These are phyloP conservation scores for Podiceps cristatus DNA, from an alignment of 2,113 vertebrate species.

Conservation along the genomic window DNA sequence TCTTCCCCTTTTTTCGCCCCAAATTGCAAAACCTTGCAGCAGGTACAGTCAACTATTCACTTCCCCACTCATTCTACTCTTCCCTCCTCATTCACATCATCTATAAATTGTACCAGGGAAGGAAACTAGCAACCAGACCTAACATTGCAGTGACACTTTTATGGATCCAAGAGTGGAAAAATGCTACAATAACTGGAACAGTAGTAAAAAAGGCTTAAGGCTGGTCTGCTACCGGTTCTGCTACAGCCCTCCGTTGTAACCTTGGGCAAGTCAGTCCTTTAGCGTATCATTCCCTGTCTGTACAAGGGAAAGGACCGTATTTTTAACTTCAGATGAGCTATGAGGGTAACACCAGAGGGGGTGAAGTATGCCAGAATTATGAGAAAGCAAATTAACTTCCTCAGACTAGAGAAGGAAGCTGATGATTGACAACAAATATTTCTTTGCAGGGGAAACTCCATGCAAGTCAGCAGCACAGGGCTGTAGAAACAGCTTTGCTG, in stretches of 20 bases:
- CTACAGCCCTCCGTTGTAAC: background rate
- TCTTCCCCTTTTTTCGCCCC: background rate
- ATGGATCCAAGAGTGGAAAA: background rate
- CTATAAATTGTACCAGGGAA: background rate
- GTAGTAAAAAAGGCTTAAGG: background rate
- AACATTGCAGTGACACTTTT: background rate
- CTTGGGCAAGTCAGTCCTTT: background rate
- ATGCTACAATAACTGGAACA: background rate
- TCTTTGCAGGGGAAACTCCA: background rate
- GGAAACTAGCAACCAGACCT: background rate
- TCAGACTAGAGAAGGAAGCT: background rate
- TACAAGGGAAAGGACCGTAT: background rate
- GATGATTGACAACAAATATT: background rate
- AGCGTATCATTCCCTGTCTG: background rate
- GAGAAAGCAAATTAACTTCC: background rate
- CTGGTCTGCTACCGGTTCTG: background rate
- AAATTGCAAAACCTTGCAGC: background rate
- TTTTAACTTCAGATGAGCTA: background rate
- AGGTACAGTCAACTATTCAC: background rate
- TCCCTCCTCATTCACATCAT: background rate
- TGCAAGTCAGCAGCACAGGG: background rate
- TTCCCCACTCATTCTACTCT: background rate
- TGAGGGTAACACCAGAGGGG: background rate
- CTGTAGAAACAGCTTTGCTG: background rate
- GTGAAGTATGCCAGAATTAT: background rate